Conservation (phyloP, 2,888 invertebrate genomes). For the Ashinkailepas kermadecensis region DNA sequence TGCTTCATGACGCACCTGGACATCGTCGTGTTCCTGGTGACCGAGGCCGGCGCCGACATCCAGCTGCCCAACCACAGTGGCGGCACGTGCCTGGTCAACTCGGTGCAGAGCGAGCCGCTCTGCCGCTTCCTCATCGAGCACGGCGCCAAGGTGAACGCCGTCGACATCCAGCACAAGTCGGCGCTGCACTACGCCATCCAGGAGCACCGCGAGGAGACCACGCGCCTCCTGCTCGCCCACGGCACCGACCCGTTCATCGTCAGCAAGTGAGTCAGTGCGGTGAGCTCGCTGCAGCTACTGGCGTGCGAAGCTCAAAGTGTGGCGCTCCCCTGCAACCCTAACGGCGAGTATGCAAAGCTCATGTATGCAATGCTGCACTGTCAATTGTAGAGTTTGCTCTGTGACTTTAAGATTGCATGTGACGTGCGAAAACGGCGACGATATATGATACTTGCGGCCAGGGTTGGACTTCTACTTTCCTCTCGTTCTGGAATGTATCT, state of each 20-base stretch:
- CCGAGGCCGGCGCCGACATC: slow-evolving; percentile 72
- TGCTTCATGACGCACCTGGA: slow-evolving; percentile 86
- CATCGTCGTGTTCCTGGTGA: slow-evolving; percentile 62
- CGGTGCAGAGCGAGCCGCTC: slow-evolving; percentile 74
- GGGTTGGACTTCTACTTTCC: too few relatives aligned
- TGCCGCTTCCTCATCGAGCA: slow-evolving; percentile 66
- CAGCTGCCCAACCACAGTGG: slow-evolving; percentile 79
- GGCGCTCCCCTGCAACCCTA: too few relatives aligned
- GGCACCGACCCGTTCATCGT: slow-evolving; percentile 69
- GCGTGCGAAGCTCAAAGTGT: neutral
- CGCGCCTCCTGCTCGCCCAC: slow-evolving; percentile 65
- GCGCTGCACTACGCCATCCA: slow-evolving; percentile 86
- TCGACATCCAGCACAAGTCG: slow-evolving; percentile 81
- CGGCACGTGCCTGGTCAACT: slow-evolving; percentile 87
- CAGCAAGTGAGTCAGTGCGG: slow-evolving; percentile 55
- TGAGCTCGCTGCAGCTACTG: slow-evolving; percentile 54
- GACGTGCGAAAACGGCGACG: too few relatives aligned
- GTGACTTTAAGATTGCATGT: too few relatives aligned
- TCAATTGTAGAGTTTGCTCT: too few relatives aligned
- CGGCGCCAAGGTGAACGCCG: slow-evolving; percentile 76
- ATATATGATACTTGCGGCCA: too few relatives aligned
- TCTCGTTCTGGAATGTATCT: too few relatives aligned
- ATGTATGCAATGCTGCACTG: too few relatives aligned
- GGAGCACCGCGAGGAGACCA: slow-evolving; percentile 64
- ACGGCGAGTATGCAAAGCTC: too few relatives aligned